A percentile compares a stretch with the other conserved stretches of the same genome.
phyloP scores from a whole-genome alignment of 2,113 vertebrate species.

The Clarias magur region DNA sequence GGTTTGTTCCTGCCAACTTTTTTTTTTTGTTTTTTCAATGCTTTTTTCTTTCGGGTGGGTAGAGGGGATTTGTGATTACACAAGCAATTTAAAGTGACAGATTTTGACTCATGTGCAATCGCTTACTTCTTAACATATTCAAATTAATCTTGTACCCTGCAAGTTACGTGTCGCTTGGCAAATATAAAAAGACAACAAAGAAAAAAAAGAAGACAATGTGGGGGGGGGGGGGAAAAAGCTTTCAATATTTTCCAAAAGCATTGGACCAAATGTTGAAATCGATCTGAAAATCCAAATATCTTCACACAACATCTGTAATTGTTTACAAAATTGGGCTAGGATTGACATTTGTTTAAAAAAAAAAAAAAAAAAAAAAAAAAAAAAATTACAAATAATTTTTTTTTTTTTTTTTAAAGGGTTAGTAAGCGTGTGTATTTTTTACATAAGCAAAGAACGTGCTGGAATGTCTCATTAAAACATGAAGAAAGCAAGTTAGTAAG shows the following conservation, averaged over 20 bases:
- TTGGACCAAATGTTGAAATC: neutral
- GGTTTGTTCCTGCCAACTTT: neutral
- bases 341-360: neutral
- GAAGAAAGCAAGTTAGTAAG: neutral
- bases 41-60: no score
- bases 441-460: neutral
- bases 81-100: neutral
- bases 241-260: constrained; percentile 9
- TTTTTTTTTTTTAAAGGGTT: neutral
- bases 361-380: neutral
- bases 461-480: neutral
- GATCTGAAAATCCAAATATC: constrained; percentile 5
- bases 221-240: neutral
- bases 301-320: neutral
- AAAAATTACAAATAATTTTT: no score
- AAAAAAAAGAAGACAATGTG: neutral
- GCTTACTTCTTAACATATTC: neutral
- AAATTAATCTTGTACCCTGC: neutral
- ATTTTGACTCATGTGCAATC: neutral
- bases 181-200: neutral
- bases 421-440: neutral
- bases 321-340: neutral
- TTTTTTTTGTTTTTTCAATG: neutral
- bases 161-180: neutral
- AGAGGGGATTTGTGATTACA: neutral